Base-by-base conservation (phyloP, 2,888 invertebrate species). In the Macrosiphum euphorbiae region DNA sequence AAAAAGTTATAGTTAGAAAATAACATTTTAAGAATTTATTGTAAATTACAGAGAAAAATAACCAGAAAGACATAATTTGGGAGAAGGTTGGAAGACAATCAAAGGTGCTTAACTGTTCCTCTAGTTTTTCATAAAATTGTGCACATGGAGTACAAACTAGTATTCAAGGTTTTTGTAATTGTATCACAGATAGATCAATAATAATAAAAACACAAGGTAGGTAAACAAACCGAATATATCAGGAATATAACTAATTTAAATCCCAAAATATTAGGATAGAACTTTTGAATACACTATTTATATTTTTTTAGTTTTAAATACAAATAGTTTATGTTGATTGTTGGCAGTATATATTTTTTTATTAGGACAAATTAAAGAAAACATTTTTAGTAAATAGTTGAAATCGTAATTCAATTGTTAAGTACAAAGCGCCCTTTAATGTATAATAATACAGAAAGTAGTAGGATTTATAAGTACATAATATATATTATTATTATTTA, bases 141-240 rank as follows among this genome's bases (percentile, higher is more conserved):
- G 35, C 3, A 78, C 1, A n/a, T 41, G 55, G 28, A 55, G 26
- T 52, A 50, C 24, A 67, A 41, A 85, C 41, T 55, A 44, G n/a
- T 55, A 58, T 58, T n/a, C 26, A 50, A n/a, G 3, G 55, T 85
- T 10, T 90, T 78, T 47, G 61, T 91, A 28, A 44, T 85, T 58
- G 20, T 91, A 91, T 91, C 91, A 91, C 91, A 91, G 91, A 91
- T 20, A 20, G 55, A n/a, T 44, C 1, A 58, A 55, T 44, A 85
- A 91, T 85, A 91, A 50, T 90, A 50, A 52, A 61, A 47, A 67
- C 35, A 90, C 11, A 11, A 61, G 20, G 20, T 90, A 67, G 50
- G 13, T 20, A 67, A 35, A 16, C 24, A 67, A 67, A 67, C 0
- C n/a, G 5, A 67, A 67, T 67, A 20, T 20, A 67, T 67, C 7